Base-by-base conservation (phyloP, 2,888 invertebrate genomes). In the Netelia melanura region DNA sequence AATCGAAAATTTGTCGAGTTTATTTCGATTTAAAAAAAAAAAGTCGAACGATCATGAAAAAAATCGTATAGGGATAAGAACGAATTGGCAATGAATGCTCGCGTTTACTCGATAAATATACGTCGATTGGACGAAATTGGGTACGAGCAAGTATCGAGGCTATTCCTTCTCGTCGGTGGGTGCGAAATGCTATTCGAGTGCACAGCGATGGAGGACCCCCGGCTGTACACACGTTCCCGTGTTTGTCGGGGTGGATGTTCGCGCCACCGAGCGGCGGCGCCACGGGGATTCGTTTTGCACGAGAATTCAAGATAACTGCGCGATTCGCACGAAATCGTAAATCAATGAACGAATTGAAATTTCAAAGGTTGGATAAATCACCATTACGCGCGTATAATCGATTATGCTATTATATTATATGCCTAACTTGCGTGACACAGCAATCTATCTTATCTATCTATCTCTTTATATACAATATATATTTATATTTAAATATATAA, bases 321-420 rank as follows among this genome's bases (percentile, higher is more conserved):
- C 81, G 85, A 83, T 87, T 83, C 76, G 54, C 58, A 30, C 30
- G 62, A 72, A 52, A 38, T 76, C 87, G 82, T 87, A 90, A 89
- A 89, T 88, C 89, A 87, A 84, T 77, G 76, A 83, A 86, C 86
- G 90, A 90, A 91, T 90, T 90, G 88, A 90, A 90, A 90, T 89
- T 88, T 83, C 86, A 67, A 62, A 85, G 88, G 86, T 88, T 88
- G 89, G 17, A 90, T 91, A 91, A 90, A 91, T 91, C 90, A 90
- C 86, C 82, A 87, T 86, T 89, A 82, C 87, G 86, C 90, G 86
- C 88, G 82, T 67, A 68, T 56, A 78, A 70, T 76, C 56, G 77
- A 64, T 81, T 70, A 85, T 74, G 17, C 62, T 52, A 76, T 76
- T 76, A 76, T 65, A 76, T 65, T 17, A 17, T 17, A 17, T 17